These are phyloP conservation scores for Solea senegalensis DNA, from an alignment of 2,113 vertebrate species.

Conservation along the genomic window DNA sequence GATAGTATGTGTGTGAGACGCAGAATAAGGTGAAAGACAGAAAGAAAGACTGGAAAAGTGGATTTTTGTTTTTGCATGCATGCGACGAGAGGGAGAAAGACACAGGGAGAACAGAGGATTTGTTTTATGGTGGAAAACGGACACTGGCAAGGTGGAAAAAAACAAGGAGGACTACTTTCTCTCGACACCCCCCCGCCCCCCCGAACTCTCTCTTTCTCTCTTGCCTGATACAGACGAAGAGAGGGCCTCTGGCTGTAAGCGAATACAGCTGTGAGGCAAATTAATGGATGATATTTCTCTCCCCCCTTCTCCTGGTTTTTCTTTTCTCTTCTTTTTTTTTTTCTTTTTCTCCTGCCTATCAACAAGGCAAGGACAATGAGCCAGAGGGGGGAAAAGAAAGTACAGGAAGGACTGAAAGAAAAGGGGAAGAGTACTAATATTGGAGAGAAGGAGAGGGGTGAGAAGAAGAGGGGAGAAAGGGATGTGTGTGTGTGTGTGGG, in stretches of 20 bases:
- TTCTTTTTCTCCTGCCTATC: slow-evolving; percentile 60
- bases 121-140: slow-evolving; percentile 57
- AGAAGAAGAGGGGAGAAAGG: neutral
- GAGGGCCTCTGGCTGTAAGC: slow-evolving; percentile 81
- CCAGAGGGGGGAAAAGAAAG: slow-evolving; percentile 26
- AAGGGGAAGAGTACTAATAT: slow-evolving; percentile 65
- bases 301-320: slow-evolving; percentile 43
- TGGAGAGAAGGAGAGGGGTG: slow-evolving; percentile 12
- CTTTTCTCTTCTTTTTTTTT: slow-evolving; percentile 2
- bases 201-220: slow-evolving; percentile 25
- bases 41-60: slow-evolving; percentile 36
- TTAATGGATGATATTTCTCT: slow-evolving; percentile 80
- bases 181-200: slow-evolving; percentile 25
- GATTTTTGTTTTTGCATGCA: slow-evolving; percentile 41
- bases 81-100: slow-evolving; percentile 41
- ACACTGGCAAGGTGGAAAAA: slow-evolving; percentile 66
- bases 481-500: neutral
- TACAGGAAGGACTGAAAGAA: slow-evolving; percentile 41
- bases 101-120: slow-evolving; percentile 63
- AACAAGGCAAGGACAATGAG: slow-evolving; percentile 45
- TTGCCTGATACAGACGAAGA: slow-evolving; percentile 70
- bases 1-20: slow-evolving; percentile 70
- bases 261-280: slow-evolving; percentile 84
- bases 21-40: slow-evolving; percentile 31
- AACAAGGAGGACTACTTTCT: slow-evolving; percentile 62